A percentile compares a stretch with the other conserved stretches of the same genome.
Conservation (phyloP, 2,113 vertebrate genomes). For the Muntiacus muntjak region DNA sequence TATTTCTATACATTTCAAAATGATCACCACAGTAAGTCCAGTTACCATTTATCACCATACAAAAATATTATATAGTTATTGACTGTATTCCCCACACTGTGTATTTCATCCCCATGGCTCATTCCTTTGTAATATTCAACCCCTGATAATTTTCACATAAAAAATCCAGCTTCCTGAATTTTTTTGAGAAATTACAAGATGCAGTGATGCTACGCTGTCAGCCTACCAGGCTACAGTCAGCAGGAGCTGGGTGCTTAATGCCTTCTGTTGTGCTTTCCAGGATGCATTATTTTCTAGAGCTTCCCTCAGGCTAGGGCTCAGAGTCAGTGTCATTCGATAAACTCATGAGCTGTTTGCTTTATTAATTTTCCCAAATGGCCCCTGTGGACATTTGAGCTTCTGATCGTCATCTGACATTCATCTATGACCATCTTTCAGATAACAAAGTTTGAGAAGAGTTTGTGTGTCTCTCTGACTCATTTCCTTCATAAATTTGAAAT, state of each 20-base stretch:
- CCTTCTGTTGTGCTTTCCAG: not conserved
- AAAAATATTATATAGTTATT: not conserved
- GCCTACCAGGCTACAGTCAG: not conserved
- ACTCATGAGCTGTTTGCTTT: not conserved
- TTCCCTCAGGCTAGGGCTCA: not conserved
- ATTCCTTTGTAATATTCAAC: not conserved
- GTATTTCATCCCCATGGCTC: not conserved
- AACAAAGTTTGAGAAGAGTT: not conserved
- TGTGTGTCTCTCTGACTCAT: not conserved
- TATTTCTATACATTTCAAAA: not conserved
- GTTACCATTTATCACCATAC: not conserved
- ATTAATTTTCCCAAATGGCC: not conserved
- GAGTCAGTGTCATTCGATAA: not conserved
- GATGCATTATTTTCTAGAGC: not conserved
- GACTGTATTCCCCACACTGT: not conserved
- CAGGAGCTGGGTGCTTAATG: not conserved
- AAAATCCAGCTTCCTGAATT: not conserved
- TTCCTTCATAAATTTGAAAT: not conserved
- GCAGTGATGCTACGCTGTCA: rapidly evolving
- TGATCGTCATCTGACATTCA: not conserved
- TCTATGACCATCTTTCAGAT: not conserved
- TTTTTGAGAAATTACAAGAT: not conserved
- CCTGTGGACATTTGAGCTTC: not conserved
- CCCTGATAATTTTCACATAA: not conserved
- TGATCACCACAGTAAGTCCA: not conserved